Evolutionary conservation across 2,113 vertebrate genomes (phyloP).

Genomic region (Enhydra lutris): DNA sequence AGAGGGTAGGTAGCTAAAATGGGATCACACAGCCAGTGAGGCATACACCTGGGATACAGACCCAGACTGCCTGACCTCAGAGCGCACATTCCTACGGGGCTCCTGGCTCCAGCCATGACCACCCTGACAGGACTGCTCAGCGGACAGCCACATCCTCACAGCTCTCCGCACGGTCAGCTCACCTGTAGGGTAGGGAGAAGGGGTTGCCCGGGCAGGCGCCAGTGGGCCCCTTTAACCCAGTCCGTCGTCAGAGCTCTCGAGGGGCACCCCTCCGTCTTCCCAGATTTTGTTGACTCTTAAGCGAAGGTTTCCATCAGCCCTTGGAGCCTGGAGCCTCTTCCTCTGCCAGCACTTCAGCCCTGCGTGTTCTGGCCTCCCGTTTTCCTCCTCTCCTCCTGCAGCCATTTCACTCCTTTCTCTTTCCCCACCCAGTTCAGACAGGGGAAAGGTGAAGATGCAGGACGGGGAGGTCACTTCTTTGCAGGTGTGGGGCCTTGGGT

Average conservation of each 20-base stretch:
- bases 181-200: rapidly evolving
- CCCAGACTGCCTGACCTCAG: not conserved
- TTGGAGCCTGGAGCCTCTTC: not conserved
- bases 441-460: not conserved
- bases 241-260: rapidly evolving
- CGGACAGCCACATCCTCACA: not conserved
- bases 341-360: not conserved
- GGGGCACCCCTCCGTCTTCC: not conserved
- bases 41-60: not conserved
- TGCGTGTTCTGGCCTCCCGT: not conserved
- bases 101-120: not conserved
- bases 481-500: not conserved
- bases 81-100: not conserved
- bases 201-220: not conserved
- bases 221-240: not conserved
- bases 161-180: not conserved
- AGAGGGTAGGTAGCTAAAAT: not conserved
- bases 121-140: not conserved
- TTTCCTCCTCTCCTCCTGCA: not conserved
- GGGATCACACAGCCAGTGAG: not conserved
- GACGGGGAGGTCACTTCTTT: not conserved
- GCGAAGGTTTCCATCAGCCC: not conserved
- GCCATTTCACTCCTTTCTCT: not conserved
- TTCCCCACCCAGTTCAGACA: not conserved
- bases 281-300: not conserved